Conservation (phyloP, 2,888 invertebrate genomes). For the Brachyopa scutellaris region DNA sequence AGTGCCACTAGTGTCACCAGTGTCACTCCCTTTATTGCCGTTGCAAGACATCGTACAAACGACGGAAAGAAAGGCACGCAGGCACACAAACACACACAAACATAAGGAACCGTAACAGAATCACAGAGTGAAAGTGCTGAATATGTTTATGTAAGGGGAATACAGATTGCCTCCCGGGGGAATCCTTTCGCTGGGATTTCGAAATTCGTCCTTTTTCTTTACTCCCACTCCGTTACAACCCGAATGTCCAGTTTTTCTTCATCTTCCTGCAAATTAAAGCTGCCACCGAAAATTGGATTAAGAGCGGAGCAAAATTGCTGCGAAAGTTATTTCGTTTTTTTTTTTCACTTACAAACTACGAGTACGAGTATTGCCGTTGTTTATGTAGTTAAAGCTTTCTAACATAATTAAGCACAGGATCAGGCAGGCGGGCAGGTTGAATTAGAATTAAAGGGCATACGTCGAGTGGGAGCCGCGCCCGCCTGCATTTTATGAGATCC, state of each 20-base stretch:
- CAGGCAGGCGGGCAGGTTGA: neutral
- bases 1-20: conserved; percentile 69
- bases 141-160: conserved; percentile 49
- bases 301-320: conserved; percentile 37
- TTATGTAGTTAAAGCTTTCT: conserved; percentile 65
- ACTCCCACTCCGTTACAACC: neutral
- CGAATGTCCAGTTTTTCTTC: conserved; percentile 67
- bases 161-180: conserved; percentile 65
- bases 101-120: conserved; percentile 6
- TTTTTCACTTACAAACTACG: conserved; percentile 48
- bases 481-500: conserved; percentile 36
- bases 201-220: conserved; percentile 54
- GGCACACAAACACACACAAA: neutral
- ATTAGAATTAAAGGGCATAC: conserved; percentile 54
- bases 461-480: conserved; percentile 27
- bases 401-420: conserved; percentile 51
- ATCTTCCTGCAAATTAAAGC: conserved; percentile 57
- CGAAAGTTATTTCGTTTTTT: conserved; percentile 34
- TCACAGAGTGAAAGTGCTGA: conserved; percentile 69
- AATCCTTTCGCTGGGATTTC: conserved; percentile 68
- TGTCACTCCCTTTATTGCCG: conserved; percentile 71
- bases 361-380: conserved; percentile 68
- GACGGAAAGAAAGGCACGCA: conserved; percentile 51
- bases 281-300: conserved; percentile 66
- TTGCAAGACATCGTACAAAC: conserved; percentile 65